These are phyloP conservation scores for Cantharis flavilabris DNA, from an alignment of 2,888 invertebrate species.

Conservation along the genomic window DNA sequence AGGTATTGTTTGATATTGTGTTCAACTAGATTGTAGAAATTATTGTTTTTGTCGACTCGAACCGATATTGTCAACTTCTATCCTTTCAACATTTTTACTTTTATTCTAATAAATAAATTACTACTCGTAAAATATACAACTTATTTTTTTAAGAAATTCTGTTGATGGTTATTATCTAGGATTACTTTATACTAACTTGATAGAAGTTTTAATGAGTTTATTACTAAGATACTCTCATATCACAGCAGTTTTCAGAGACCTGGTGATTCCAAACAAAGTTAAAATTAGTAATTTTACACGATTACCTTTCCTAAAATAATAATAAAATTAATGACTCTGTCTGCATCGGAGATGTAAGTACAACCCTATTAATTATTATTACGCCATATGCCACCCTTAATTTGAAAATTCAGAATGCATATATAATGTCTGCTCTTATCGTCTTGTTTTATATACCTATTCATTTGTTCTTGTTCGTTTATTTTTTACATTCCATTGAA, in stretches of 20 bases:
- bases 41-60: neutral
- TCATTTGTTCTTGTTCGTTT: neutral
- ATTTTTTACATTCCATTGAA: neutral
- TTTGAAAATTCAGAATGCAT: neutral
- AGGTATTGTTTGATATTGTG: neutral
- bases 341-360: neutral
- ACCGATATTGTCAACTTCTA: neutral
- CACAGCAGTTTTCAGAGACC: neutral
- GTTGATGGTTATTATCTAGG: neutral
- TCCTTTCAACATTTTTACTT: neutral
- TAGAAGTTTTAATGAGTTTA: neutral
- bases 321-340: constrained; percentile 1
- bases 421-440: neutral
- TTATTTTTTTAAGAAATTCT: neutral
- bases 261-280: neutral
- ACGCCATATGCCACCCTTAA: neutral
- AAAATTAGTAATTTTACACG: neutral
- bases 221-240: neutral
- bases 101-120: neutral
- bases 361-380: neutral
- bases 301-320: neutral
- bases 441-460: neutral
- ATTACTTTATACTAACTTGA: neutral
- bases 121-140: neutral
- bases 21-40: neutral